Evolutionary conservation across 2,797 vertebrate genomes (phyloP).

Genomic region (Lepus townsendii): DNA sequence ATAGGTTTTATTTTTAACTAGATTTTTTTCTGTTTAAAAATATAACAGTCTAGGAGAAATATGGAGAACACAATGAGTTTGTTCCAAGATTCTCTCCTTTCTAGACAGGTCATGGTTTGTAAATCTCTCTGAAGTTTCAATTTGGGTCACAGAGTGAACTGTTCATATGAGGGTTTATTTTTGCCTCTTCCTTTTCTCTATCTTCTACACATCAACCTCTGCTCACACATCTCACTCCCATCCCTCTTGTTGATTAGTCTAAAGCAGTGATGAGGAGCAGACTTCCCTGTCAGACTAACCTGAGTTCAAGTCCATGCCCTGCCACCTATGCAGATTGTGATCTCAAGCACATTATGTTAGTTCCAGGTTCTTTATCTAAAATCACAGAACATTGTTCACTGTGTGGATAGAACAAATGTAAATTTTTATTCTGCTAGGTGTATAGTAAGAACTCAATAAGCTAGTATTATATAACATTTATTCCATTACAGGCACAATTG

Average conservation of each 20-base stretch:
- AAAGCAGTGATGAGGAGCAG: conserved; percentile 7
- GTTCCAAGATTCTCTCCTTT: conserved; percentile 12
- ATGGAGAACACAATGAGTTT: conserved; percentile 1
- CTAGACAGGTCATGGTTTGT: conserved; percentile 7
- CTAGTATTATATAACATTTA: neutral
- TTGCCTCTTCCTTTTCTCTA: neutral
- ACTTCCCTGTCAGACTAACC: neutral
- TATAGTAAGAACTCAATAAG: neutral
- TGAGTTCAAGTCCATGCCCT: neutral
- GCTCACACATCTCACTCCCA: neutral
- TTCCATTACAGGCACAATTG: neutral
- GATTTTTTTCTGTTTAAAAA: conserved; percentile 44
- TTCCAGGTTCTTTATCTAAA: neutral
- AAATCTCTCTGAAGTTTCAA: conserved; percentile 36
- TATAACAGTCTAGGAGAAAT: conserved; percentile 48
- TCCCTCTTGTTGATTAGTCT: neutral
- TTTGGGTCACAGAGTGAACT: neutral
- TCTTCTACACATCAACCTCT: neutral
- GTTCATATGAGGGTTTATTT: neutral
- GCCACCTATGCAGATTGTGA: neutral
- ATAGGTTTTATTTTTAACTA: conserved; percentile 54
- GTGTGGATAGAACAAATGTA: neutral
- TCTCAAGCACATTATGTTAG: neutral
- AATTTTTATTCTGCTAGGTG: conserved; percentile 10
- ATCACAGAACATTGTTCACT: neutral